Conservation (phyloP, 2,797 vertebrate species). For the Protonibea diacanthus region DNA sequence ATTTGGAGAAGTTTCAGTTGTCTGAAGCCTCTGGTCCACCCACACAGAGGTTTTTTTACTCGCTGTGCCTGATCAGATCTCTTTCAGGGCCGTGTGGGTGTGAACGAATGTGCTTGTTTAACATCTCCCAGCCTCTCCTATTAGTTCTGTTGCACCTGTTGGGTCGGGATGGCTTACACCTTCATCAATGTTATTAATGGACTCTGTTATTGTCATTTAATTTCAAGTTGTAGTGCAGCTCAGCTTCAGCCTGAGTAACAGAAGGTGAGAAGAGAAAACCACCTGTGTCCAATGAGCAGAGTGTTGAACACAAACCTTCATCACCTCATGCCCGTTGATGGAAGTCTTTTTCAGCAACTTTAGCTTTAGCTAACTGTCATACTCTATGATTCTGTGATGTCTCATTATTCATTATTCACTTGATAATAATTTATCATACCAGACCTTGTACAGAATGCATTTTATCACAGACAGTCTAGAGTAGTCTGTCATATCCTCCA, state of each 20-base stretch:
- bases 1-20: conserved; percentile 19
- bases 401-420: conserved; percentile 15
- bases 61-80: conserved; percentile 19
- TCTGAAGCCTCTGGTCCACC: conserved; percentile 1
- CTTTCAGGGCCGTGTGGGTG: conserved; percentile 24
- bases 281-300: neutral
- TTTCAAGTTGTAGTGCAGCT: neutral
- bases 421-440: conserved; percentile 17
- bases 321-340: neutral
- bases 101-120: conserved; percentile 29
- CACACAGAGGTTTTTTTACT: conserved; percentile 16
- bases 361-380: neutral
- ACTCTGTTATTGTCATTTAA: conserved; percentile 17
- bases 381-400: neutral
- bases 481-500: conserved; percentile 37
- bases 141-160: conserved; percentile 31
- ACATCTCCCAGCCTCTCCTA: conserved; percentile 11
- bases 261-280: conserved; percentile 33
- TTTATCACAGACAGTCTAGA: conserved; percentile 35
- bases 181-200: conserved; percentile 15
- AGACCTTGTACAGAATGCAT: conserved; percentile 15
- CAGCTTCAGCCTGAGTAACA: conserved; percentile 9
- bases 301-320: conserved; percentile 14
- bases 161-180: conserved; percentile 5
- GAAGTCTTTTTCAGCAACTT: neutral